Base-by-base conservation (phyloP, 1,140 invertebrate species). In the Pectinophora gossypiella region DNA sequence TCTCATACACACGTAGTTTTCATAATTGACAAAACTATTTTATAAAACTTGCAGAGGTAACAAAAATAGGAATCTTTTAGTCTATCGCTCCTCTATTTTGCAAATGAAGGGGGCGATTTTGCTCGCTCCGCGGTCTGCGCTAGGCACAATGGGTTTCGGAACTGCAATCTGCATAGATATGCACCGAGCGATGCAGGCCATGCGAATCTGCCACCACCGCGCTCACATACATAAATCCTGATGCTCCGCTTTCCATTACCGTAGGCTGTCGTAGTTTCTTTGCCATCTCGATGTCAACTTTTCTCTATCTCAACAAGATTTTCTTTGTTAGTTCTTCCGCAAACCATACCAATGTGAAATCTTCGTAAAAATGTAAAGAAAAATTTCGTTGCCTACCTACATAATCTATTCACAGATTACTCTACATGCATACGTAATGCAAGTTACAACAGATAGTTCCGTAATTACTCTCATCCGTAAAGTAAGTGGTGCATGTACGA, bases 111-210 rank as follows among this genome's bases (percentile, higher is more conserved):
- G 66, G 63, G 74, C 70, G 76, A 76, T 79, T 72, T 74, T 76
- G 69, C 61, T 76, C 75, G 73, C 71, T 74, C 65, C 65, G 65
- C 76, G 65, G 72, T 67, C 64, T 68, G 72, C 70, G 57, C 66
- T 40, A 40, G 69, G 51, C 67, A 81, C 81, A 83, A 85, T 83
- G 71, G 81, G 65, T 72, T 72, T 75, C 66, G 69, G 73, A 68
- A 72, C 63, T 61, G 59, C 61, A 71, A 83, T 85, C 75, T 80
- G 72, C 81, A 81, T 71, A 77, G 77, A 85, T 85, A 82, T 69
- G 69, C 61, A 53, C 50, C 59, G 64, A 76, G 56, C 59, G 64
- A 61, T 70, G 65, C 69, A 73, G 61, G 48, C 56, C 67, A 71
- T 79, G 74, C 71, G 67, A 77, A 78, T 76, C 47, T 57, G 23